phyloP scores from a whole-genome alignment of 2,113 vertebrate genomes.

The Pelecanoides urinatrix region DNA sequence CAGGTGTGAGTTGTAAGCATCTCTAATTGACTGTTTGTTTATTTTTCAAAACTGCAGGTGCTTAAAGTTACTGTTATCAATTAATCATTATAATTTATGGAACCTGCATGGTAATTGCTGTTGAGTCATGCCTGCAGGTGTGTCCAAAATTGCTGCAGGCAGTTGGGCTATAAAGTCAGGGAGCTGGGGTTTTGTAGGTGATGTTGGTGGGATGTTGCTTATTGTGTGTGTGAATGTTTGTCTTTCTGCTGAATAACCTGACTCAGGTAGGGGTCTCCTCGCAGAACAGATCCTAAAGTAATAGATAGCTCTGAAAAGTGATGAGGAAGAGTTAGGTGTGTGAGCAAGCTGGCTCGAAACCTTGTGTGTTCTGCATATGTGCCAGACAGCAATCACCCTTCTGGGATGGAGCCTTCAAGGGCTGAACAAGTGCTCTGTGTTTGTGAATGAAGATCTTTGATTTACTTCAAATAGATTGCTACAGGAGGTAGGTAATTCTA shows the following conservation, averaged over 20 bases:
- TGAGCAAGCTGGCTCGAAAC: accelerated
- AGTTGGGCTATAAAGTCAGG: not conserved
- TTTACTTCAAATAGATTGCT: not conserved
- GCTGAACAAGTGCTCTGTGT: accelerated
- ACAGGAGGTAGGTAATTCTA: not conserved
- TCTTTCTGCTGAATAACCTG: not conserved
- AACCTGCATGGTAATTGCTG: not conserved
- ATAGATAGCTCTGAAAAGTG: accelerated
- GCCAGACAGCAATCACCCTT: not conserved
- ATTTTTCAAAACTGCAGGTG: not conserved
- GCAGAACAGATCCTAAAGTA: accelerated
- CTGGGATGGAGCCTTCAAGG: not conserved
- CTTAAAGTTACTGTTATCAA: not conserved
- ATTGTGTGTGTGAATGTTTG: accelerated
- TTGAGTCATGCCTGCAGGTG: not conserved
- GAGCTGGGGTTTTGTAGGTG: accelerated
- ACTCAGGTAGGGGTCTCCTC: not conserved
- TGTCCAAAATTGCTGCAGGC: not conserved
- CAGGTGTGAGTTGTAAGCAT: not conserved
- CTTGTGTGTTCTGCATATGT: accelerated
- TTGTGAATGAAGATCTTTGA: not conserved
- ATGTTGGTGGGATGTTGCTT: not conserved
- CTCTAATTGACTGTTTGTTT: not conserved
- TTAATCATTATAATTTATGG: not conserved
- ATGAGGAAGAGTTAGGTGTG: not conserved